Base-by-base conservation (phyloP, 2,888 invertebrate species). In the Lacanobia oleracea region DNA sequence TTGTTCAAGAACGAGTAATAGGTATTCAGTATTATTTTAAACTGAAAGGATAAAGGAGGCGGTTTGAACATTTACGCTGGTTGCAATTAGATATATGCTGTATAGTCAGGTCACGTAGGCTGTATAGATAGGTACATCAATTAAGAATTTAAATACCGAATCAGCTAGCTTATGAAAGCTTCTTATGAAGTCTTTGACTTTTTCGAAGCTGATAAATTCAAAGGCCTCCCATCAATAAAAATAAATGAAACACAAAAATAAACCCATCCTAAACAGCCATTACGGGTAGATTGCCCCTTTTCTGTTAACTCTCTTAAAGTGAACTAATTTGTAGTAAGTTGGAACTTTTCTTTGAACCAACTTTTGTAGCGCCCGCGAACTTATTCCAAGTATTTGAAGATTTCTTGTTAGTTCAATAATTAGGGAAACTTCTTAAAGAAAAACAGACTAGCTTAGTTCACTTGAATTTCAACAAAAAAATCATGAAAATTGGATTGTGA, bases 361-460 rank as follows among this genome's bases (percentile, higher is more conserved):
- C 53, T 82, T 72, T 6, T 72, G 83, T 53, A 79, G 79, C 60
- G 48, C 67, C 70, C 56, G 56, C 64, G 3, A 70, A 74, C 84
- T 66, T 72, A 62, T 75, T 51, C 66, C 59, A 78, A 85, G 77
- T 85, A 79, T 81, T 85, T 69, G 57, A 75, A 77, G 57, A 70
- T 76, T 85, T 81, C 81, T 78, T 72, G 73, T 81, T 74, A 75
- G 81, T 78, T 78, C 40, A 78, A 85, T 81, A 81, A 83, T 85
- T 86, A 82, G 67, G 63, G 40, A 72, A 70, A 76, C 21, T 78
- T 79, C n/a, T 43, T 12, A 51, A 75, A 73, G 67, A 83, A 78
- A 80, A 80, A 72, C 57, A 72, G 21, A 60, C 21, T 66, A 53
- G 23, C 27, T 27, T 66, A 65, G 45, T 70, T 74, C 48, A 65